Percentiles rank a stretch among this genome's conserved stretches.
phyloP scores from a whole-genome alignment of 2,113 vertebrate genomes.

The Oncorhynchus gorbuscha region DNA sequence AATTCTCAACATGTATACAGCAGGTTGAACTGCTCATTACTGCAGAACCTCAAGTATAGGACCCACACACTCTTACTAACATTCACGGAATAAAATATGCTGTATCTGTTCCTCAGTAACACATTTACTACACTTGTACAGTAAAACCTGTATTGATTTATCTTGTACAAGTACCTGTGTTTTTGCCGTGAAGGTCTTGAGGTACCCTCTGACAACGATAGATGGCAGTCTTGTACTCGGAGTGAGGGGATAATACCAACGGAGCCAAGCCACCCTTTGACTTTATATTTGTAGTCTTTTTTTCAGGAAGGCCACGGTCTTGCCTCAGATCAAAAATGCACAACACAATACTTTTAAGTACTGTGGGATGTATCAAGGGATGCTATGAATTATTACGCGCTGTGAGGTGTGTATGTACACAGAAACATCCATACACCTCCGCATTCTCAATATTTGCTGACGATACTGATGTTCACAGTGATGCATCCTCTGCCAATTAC shows the following conservation, averaged over 20 bases:
- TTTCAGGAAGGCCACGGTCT: background rate
- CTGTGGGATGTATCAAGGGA: background rate
- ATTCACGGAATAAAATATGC: no score
- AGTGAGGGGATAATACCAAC: background rate
- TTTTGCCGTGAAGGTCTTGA: background rate
- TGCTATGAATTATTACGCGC: background rate
- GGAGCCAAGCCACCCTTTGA: background rate
- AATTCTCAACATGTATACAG: no score
- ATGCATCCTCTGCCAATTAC: no score
- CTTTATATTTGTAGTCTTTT: background rate
- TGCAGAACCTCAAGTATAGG: no score
- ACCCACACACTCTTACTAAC: no score
- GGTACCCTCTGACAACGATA: conserved; percentile 26
- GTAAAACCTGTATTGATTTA: no score
- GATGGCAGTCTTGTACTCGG: conserved; percentile 52
- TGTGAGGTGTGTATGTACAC: background rate
- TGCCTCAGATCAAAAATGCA: background rate
- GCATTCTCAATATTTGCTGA: background rate
- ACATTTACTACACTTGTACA: no score
- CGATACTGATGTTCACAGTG: no score
- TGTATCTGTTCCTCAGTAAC: no score
- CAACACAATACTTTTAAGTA: background rate
- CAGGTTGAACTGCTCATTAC: no score
- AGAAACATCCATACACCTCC: background rate
- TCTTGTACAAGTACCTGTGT: background rate